Percentiles rank a stretch among this genome's conserved stretches.
Evolutionary conservation across 2,888 invertebrate species (phyloP).

Genomic region (Drosophila anomalata): DNA sequence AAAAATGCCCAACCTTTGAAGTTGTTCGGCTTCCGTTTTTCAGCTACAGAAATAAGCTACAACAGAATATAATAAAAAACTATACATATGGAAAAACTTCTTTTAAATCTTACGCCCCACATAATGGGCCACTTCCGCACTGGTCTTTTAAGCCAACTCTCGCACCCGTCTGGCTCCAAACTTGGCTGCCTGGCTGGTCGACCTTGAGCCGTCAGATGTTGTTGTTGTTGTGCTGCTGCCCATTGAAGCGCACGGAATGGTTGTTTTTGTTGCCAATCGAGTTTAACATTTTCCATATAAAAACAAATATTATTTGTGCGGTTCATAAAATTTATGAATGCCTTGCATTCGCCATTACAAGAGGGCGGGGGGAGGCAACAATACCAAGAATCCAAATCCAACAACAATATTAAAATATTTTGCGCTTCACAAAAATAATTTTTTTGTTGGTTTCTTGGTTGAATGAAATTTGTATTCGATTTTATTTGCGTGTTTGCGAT

Average conservation of each 20-base stretch:
- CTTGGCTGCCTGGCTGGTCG: conserved; percentile 38
- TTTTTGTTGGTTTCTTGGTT: conserved; percentile 23
- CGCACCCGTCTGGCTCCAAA: conserved; percentile 17
- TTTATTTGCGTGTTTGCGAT: conserved; percentile 45
- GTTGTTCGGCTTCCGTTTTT: conserved; percentile 42
- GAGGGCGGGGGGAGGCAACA: conserved; percentile 3
- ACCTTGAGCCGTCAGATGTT: conserved; percentile 53
- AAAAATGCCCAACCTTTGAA: conserved; percentile 36
- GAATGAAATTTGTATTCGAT: conserved; percentile 42
- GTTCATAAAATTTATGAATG: conserved; percentile 23
- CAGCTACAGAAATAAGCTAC: conserved; percentile 18
- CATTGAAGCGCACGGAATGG: conserved; percentile 5
- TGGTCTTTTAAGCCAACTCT: neutral
- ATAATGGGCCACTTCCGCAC: conserved; percentile 45
- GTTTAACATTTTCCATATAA: conserved; percentile 24
- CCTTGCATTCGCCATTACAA: conserved; percentile 34
- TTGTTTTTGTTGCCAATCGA: conserved; percentile 12
- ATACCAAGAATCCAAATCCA: neutral
- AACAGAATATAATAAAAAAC: conserved; percentile 18
- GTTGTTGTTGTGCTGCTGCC: conserved; percentile 36
- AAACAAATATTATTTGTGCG: conserved; percentile 36
- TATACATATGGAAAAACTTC: conserved; percentile 37
- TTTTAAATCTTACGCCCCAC: conserved; percentile 50
- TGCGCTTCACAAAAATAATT: conserved; percentile 18
- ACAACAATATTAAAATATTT: conserved; percentile 25